A percentile compares a stretch with the other conserved stretches of the same genome.
These are phyloP conservation scores for Nothura maculosa DNA, from an alignment of 2,797 vertebrate genomes.

Conservation along the genomic window DNA sequence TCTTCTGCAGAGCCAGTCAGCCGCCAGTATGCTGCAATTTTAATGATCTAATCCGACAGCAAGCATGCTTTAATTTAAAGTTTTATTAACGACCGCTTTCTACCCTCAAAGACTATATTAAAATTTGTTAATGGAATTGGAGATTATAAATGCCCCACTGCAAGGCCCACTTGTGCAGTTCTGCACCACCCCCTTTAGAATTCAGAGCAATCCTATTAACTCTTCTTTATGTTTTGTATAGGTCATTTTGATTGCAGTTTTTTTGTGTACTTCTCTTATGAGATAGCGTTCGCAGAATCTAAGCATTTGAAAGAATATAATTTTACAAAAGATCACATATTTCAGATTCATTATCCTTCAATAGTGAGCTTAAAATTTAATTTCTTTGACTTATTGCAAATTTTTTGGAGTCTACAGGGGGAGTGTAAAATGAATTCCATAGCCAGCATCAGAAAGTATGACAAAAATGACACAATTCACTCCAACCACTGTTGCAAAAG, in stretches of 20 bases:
- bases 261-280: slow-evolving; percentile 55
- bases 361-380: slow-evolving; percentile 39
- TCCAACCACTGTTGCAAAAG: background rate
- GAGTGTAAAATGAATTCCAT: background rate
- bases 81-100: slow-evolving; percentile 78
- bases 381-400: slow-evolving; percentile 41
- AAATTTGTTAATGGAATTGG: slow-evolving; percentile 73
- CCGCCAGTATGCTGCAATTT: slow-evolving; percentile 72
- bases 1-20: slow-evolving; percentile 39
- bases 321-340: slow-evolving; percentile 60
- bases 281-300: slow-evolving; percentile 16
- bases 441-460: fast-evolving
- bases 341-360: slow-evolving; percentile 52
- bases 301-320: slow-evolving; percentile 32
- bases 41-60: slow-evolving; percentile 73
- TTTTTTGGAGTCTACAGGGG: background rate
- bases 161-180: slow-evolving; percentile 47
- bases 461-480: background rate
- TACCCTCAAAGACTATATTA: slow-evolving; percentile 75
- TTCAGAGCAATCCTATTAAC: slow-evolving; percentile 71
- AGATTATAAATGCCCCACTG: slow-evolving; percentile 66
- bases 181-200: slow-evolving; percentile 44
- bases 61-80: slow-evolving; percentile 75
- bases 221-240: slow-evolving; percentile 68
- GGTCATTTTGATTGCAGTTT: slow-evolving; percentile 59